A percentile compares a stretch with the other conserved stretches of the same genome.
phyloP scores from a whole-genome alignment of 2,113 vertebrate genomes.

The Urocitellus parryii region DNA sequence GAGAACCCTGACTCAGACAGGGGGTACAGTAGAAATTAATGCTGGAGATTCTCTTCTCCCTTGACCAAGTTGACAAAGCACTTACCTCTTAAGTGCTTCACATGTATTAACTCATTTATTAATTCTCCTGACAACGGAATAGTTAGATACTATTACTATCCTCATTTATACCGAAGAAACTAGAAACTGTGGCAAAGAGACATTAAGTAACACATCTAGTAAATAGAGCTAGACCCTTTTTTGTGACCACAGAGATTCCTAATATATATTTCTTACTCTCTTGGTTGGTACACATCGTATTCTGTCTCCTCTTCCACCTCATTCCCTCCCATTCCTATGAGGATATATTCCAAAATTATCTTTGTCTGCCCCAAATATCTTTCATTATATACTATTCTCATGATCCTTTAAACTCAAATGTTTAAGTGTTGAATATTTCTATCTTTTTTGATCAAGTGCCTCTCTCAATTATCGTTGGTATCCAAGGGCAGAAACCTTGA shows the following conservation, averaged over 20 bases:
- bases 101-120: background rate
- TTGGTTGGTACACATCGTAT: background rate
- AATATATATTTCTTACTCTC: background rate
- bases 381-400: background rate
- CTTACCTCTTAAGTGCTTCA: background rate
- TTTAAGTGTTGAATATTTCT: background rate
- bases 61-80: background rate
- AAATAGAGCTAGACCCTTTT: background rate
- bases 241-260: background rate
- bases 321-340: background rate
- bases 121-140: background rate
- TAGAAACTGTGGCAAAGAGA: background rate
- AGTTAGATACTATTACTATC: background rate
- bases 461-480: background rate
- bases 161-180: background rate
- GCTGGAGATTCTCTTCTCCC: background rate
- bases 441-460: slow-evolving; percentile 1
- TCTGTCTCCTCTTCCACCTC: background rate
- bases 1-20: background rate
- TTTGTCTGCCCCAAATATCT: background rate
- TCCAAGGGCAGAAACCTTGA: background rate
- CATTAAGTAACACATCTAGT: background rate
- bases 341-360: background rate
- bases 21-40: background rate
- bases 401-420: background rate